Percentiles rank a stretch among this genome's conserved stretches.
phyloP scores from a whole-genome alignment of 2,797 vertebrate species.

The Bufotes viridis region DNA sequence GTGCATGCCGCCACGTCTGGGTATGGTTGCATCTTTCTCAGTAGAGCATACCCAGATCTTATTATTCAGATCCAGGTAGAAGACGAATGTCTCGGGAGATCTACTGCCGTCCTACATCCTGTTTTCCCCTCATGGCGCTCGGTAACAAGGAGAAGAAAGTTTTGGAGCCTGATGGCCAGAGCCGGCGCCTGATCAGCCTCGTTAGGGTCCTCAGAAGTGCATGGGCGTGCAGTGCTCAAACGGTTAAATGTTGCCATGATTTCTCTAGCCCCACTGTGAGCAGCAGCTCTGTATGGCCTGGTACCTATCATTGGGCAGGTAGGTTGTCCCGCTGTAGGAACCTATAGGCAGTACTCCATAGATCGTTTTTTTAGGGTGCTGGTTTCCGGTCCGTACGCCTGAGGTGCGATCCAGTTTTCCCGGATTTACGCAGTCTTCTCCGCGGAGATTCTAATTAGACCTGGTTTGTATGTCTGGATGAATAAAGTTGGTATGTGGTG shows the following conservation, averaged over 20 bases:
- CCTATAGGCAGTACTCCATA: too few relatives aligned
- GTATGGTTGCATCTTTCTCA: too few relatives aligned
- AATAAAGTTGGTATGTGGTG: conserved; percentile 55
- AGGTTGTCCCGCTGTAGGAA: too few relatives aligned
- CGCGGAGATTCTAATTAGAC: conserved; percentile 23
- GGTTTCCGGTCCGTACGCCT: too few relatives aligned
- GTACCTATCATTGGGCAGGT: too few relatives aligned
- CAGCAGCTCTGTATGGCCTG: neutral
- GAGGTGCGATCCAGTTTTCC: neutral
- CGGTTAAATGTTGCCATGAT: neutral
- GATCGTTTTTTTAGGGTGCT: too few relatives aligned
- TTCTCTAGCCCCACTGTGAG: neutral
- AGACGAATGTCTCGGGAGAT: neutral
- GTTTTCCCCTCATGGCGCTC: too few relatives aligned
- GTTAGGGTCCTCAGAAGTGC: neutral
- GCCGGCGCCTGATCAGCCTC: conserved; percentile 5
- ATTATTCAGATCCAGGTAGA: neutral
- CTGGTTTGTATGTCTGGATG: conserved; percentile 30
- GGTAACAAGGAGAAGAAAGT: neutral
- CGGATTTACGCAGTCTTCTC: conserved; percentile 32
- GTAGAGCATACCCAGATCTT: neutral
- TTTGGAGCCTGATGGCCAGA: neutral
- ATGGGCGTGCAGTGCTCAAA: neutral
- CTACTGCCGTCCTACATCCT: neutral
- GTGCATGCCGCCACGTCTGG: neutral